Percentiles rank a stretch among this genome's conserved stretches.
These are phyloP conservation scores for Psammodynastes pulverulentus DNA, from an alignment of 2,113 vertebrate genomes.

Conservation along the genomic window DNA sequence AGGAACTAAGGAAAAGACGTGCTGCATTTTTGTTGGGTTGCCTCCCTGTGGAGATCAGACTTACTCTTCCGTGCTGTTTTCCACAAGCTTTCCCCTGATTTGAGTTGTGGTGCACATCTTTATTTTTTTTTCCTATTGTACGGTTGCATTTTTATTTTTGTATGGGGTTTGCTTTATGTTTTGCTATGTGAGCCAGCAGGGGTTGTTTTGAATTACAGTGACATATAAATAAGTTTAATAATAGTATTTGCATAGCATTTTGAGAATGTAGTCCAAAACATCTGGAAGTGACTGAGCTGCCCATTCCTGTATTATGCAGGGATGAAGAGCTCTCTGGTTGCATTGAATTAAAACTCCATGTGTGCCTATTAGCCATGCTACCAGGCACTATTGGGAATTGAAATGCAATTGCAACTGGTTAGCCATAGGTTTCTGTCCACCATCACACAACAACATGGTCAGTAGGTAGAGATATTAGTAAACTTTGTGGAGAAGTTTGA, in stretches of 20 bases:
- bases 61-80: neutral
- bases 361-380: neutral
- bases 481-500: neutral
- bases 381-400: neutral
- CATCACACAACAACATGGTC: neutral
- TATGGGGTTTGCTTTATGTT: neutral
- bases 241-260: neutral
- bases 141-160: neutral
- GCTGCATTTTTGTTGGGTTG: neutral
- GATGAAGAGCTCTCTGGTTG: neutral
- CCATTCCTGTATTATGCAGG: neutral
- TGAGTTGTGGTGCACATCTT: neutral
- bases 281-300: neutral
- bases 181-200: neutral
- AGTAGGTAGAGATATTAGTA: neutral
- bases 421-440: neutral
- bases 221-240: neutral
- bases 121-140: neutral
- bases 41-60: neutral
- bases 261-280: neutral
- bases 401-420: neutral
- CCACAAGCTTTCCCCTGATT: neutral
- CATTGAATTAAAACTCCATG: neutral
- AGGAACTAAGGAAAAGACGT: neutral
- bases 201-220: neutral